phyloP scores from a whole-genome alignment of 2,113 vertebrate genomes.

The Myotis davidii region DNA sequence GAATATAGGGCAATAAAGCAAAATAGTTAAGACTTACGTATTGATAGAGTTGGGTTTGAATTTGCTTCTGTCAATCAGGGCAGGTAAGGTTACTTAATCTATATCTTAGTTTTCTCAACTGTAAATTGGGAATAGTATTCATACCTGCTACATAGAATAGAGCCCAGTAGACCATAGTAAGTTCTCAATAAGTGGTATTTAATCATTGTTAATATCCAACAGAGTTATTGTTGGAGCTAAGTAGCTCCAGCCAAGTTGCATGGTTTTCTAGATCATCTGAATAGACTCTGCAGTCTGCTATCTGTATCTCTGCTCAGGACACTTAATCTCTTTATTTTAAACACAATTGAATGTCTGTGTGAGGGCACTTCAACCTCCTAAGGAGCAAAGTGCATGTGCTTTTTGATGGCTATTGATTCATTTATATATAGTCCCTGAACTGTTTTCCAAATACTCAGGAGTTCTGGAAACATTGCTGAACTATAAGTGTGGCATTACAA shows the following conservation, averaged over 20 bases:
- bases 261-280: not conserved
- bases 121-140: not conserved
- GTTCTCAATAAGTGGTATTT: conserved; percentile 6
- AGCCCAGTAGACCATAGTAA: not conserved
- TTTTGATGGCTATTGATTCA: not conserved
- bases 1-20: not conserved
- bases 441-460: not conserved
- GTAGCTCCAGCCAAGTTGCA: not conserved
- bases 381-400: not conserved
- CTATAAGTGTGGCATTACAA: not conserved
- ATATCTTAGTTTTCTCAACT: not conserved
- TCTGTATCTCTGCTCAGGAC: not conserved
- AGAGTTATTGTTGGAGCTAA: not conserved
- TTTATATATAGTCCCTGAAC: not conserved
- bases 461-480: not conserved
- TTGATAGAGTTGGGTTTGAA: conserved; percentile 7
- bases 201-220: not conserved
- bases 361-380: not conserved
- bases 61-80: not conserved
- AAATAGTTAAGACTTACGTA: not conserved
- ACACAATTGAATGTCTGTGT: not conserved
- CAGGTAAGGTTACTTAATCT: not conserved
- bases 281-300: not conserved
- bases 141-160: not conserved
- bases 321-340: not conserved